Conservation (phyloP, 2,888 invertebrate genomes). For the Drosophila paramelanica region DNA sequence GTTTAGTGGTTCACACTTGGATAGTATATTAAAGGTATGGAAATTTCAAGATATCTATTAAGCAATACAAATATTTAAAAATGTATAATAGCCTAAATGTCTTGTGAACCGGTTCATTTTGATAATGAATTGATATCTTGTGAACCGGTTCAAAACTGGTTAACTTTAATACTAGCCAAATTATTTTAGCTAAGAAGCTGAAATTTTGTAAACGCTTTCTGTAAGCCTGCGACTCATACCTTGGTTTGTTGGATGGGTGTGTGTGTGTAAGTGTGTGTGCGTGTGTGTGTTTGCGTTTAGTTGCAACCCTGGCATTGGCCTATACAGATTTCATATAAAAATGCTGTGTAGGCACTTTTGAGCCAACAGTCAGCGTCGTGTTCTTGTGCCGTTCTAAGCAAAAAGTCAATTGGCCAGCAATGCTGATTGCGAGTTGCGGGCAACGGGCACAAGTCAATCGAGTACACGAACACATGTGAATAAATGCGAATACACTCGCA, state of each 20-base stretch:
- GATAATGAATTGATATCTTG: neutral
- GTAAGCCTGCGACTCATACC: constrained; percentile 6
- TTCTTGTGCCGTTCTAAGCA: constrained; percentile 41
- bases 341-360: constrained; percentile 33
- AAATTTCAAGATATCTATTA: no score
- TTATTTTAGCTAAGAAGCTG: neutral
- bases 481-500: constrained; percentile 1
- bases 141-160: neutral
- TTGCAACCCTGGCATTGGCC: constrained; percentile 34
- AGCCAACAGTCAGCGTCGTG: constrained; percentile 30
- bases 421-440: no score
- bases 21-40: neutral
- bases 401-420: constrained; percentile 17
- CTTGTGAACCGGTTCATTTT: neutral
- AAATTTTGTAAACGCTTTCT: neutral
- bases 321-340: constrained; percentile 27
- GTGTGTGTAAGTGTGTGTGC: no score
- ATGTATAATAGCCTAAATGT: neutral
- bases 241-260: neutral
- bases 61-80: no score
- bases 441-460: neutral
- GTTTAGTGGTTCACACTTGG: neutral
- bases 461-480: constrained; percentile 1
- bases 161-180: neutral
- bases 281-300: neutral